Evolutionary conservation across 2,888 invertebrate species (phyloP), one percentile per base, ranked within the genome.

Genomic region (Drosophila recens): DNA sequence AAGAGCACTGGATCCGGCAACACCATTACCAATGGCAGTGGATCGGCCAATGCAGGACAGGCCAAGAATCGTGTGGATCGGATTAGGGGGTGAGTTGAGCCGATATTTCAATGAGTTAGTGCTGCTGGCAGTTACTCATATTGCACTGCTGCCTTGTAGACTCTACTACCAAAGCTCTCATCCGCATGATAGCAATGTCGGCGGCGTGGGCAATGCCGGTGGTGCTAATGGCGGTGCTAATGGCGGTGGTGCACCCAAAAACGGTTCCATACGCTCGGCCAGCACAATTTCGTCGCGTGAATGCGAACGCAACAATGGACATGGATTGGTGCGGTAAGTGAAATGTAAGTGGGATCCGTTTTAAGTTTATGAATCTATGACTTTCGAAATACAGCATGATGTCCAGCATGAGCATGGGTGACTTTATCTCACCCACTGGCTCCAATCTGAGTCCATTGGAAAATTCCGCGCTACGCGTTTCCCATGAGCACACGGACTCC

Each of bases 401-500:
- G 93, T 92, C 93, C n/a, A 93, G 93, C 83, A 92, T 93, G 90
- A 93, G 93, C 73, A 93, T 93, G 92, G 93, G 92, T 15, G 93
- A 93, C 65, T 93, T 93, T 62, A 92, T 92, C 51, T 92, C 92
- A 4, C 92, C 93, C 38, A 93, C 93, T 4, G 92, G 92, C 46
- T 92, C 92, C 2, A 92, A 92, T 79, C 79, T 93, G 4, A 93
- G 92, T 80, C 92, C 92, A 0, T 71, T 93, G 72, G 93, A 93
- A 69, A 92, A 92, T 52, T 92, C 92, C 0, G 92, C 93, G 0
- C 92, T 94, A 15, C 91, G 95, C 73, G 95, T 95, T 38, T 96
- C 95, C 30, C 96, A 96, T 80, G 96, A 96, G 85, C 96, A 96
- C 87, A 96, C 96, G 0, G 96, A 96, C 91, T 96, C 96, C 0